These are phyloP conservation scores for Hesperia comma DNA, from an alignment of 2,888 invertebrate genomes.

Conservation along the genomic window DNA sequence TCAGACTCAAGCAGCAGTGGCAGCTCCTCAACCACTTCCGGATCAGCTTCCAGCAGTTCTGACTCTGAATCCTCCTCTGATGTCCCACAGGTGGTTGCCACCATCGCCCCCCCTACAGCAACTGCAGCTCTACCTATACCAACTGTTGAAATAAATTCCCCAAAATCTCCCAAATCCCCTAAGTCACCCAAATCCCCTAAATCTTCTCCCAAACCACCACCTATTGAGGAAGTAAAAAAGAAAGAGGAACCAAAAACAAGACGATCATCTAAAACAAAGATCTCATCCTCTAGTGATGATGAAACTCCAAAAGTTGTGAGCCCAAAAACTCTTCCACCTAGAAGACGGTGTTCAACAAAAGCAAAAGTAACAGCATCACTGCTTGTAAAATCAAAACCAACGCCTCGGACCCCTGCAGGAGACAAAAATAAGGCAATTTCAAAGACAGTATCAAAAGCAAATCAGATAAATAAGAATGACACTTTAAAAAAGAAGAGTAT, in stretches of 20 bases:
- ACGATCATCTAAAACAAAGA: conserved; percentile 69
- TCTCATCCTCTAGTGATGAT: conserved; percentile 85
- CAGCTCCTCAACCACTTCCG: conserved; percentile 88
- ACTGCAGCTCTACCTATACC: conserved; percentile 10
- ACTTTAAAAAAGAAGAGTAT: conserved; percentile 89
- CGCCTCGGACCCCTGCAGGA: conserved; percentile 60
- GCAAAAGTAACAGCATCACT: conserved; percentile 86
- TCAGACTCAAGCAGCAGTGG: conserved; percentile 88
- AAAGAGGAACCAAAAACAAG: conserved; percentile 67
- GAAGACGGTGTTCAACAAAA: conserved; percentile 82
- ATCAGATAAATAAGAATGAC: conserved; percentile 55
- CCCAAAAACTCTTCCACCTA: conserved; percentile 67
- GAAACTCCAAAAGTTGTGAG: conserved; percentile 75
- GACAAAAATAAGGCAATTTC: conserved; percentile 71
- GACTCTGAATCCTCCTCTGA: conserved; percentile 88
- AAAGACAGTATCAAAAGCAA: conserved; percentile 70
- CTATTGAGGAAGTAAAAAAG: conserved; percentile 65
- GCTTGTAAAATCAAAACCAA: conserved; percentile 81
- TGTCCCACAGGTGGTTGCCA: conserved; percentile 52
- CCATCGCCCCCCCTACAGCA: conserved; percentile 50
- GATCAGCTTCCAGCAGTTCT: conserved; percentile 87
- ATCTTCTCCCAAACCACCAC: conserved; percentile 58
- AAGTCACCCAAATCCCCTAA: conserved; percentile 31
- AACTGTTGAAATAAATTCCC: conserved; percentile 35
- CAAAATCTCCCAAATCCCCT: conserved; percentile 28